Conservation (phyloP, 2,888 invertebrate genomes). For the Catocala fraxini region DNA sequence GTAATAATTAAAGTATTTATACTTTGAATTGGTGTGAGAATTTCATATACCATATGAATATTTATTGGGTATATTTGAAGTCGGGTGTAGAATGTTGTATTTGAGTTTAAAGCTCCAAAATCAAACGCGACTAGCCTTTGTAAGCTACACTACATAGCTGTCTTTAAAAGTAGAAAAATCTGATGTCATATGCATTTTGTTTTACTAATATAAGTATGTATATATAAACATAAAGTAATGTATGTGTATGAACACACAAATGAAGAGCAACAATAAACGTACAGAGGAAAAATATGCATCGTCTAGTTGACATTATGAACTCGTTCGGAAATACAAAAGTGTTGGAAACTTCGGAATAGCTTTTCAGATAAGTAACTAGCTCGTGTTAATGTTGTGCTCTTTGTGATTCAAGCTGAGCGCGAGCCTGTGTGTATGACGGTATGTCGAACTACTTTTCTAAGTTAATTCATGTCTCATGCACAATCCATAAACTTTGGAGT, state of each 20-base stretch:
- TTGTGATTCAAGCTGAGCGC: constrained; percentile 72
- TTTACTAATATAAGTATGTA: too few species aligned
- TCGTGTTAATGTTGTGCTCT: constrained; percentile 82
- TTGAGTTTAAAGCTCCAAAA: too few species aligned
- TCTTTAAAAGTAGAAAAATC: too few species aligned
- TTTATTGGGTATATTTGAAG: too few species aligned
- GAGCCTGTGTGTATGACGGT: constrained; percentile 64
- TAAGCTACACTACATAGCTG: too few species aligned
- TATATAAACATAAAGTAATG: too few species aligned
- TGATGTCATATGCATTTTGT: too few species aligned
- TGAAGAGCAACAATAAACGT: constrained; percentile 7
- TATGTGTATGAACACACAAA: neutral
- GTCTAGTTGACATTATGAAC: constrained; percentile 64
- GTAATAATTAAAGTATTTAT: too few species aligned
- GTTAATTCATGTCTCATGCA: constrained; percentile 81
- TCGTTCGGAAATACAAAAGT: constrained; percentile 70
- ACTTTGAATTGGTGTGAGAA: too few species aligned
- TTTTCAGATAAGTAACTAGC: constrained; percentile 81
- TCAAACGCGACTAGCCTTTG: too few species aligned
- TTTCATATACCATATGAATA: too few species aligned
- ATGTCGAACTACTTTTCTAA: constrained; percentile 80
- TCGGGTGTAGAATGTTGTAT: too few species aligned
- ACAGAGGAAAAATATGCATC: constrained; percentile 12
- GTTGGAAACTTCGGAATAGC: constrained; percentile 77
- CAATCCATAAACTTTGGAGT: constrained; percentile 78